Base-by-base conservation (phyloP, 1,140 invertebrate species). In the Drosophila truncata region DNA sequence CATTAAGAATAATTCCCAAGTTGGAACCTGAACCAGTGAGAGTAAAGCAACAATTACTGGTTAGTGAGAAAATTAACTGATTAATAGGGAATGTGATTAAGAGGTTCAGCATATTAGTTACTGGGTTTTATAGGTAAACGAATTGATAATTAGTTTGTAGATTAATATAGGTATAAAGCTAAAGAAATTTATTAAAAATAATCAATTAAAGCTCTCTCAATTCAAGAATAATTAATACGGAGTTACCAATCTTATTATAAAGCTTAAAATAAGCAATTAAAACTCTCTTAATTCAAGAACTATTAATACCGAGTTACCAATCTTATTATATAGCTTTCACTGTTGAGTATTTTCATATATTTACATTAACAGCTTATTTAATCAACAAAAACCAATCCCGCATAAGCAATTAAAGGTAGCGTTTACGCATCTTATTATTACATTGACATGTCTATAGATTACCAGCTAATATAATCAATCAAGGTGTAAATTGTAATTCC, bases 1-100 rank as follows among this genome's bases (percentile, higher is more conserved):
- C 59, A 66, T 80, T 65, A 75, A 66, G 75, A 31, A 25, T 27
- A 33, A 49, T 25, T 18, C 35, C 31, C 31, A 3, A 49, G n/a
- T 1, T 7, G 11, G n/a, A 50, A 11, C 11, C 27, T 31, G 29
- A 52, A 1, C 7, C 18, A 5, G 31, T n/a, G 6, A 37, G 41
- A 9, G 25, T 16, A 59, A 29, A 49, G 9, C 9, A 49, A 5
- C 25, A 50, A 50, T 50, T 52, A 8, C 23, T 46, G 50, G 31
- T 35, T 13, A 47, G 41, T 23, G 16, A 13, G 57, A 27, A 16
- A 35, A 27, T 18, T 29, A 18, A 60, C n/a, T 65, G 29, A 65
- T 46, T 61, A 46, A 20, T 41, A 18, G n/a, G 7, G 41, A 35
- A 35, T n/a, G 23, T 66, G 57, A 16, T n/a, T 29, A 61, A 29